A percentile compares a stretch with the other conserved stretches of the same genome.
phyloP scores from a whole-genome alignment of 2,888 invertebrate species.

The Drepanosiphum platanoidis region DNA sequence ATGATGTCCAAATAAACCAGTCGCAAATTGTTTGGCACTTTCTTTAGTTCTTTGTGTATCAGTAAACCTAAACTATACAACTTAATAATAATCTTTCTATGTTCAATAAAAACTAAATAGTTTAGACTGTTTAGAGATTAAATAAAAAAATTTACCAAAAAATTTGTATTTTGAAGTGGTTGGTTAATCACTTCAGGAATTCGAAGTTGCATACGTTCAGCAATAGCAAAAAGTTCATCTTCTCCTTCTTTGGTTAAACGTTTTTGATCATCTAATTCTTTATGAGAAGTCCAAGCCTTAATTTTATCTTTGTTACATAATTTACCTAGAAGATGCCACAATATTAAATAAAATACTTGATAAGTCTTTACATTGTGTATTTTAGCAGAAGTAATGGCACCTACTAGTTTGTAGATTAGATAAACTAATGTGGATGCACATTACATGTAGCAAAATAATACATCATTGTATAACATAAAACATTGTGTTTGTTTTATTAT shows the following conservation, averaged over 20 bases:
- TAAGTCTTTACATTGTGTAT: too few species aligned
- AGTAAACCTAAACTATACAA: slow-evolving; percentile 79
- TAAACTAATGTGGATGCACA: background rate
- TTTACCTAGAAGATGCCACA: slow-evolving; percentile 2
- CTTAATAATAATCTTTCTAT: background rate
- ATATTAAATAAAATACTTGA: background rate
- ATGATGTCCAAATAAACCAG: slow-evolving; percentile 79
- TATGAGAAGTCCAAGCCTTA: slow-evolving; percentile 72
- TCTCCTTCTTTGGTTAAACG: slow-evolving; percentile 78
- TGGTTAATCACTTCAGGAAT: slow-evolving; percentile 75
- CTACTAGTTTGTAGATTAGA: background rate
- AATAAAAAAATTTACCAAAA: slow-evolving; percentile 68
- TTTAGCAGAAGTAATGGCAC: background rate
- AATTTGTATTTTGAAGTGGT: slow-evolving; percentile 73
- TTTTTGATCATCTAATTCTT: slow-evolving; percentile 72
- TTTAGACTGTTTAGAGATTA: slow-evolving; percentile 21
- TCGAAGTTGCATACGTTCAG: slow-evolving; percentile 78
- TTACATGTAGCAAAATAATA: too few species aligned
- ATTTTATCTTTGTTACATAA: slow-evolving; percentile 69
- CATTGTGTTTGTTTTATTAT: too few species aligned
- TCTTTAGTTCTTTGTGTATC: slow-evolving; percentile 79
- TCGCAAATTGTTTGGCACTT: slow-evolving; percentile 80
- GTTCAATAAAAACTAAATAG: slow-evolving; percentile 57
- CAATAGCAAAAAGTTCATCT: slow-evolving; percentile 78
- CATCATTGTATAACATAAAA: too few species aligned